Conservation (phyloP, 92 coral and sea anemone genomes). For the Umimayanthus chanpuru region DNA sequence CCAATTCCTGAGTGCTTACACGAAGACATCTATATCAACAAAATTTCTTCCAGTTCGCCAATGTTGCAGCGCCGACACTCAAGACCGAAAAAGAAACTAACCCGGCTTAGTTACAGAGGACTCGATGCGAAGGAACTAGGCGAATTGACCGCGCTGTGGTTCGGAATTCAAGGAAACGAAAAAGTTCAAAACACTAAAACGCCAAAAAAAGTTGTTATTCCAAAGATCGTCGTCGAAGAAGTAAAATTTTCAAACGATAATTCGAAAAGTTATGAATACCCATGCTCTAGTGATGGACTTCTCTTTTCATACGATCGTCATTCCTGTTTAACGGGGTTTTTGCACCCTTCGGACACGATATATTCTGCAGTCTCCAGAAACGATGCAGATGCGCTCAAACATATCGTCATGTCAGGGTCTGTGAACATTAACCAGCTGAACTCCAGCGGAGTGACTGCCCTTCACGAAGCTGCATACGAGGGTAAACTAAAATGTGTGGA, state of each 20-base stretch:
- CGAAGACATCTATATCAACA: constrained; percentile 24
- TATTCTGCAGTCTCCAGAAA: constrained; percentile 83
- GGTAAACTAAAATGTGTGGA: constrained; percentile 77
- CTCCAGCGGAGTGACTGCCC: constrained; percentile 84
- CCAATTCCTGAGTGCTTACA: constrained; percentile 44
- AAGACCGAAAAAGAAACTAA: constrained; percentile 78
- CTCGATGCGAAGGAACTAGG: constrained; percentile 30
- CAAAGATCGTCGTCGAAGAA: constrained; percentile 66
- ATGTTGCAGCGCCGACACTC: constrained; percentile 36
- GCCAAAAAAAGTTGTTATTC: constrained; percentile 46
- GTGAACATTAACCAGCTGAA: constrained; percentile 79
- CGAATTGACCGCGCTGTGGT: constrained; percentile 25
- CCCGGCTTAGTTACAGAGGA: constrained; percentile 54
- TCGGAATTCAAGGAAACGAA: constrained; percentile 21
- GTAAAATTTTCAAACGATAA: constrained; percentile 54
- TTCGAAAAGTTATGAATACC: background rate
- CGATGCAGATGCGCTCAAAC: constrained; percentile 72
- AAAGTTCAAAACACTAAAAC: constrained; percentile 11
- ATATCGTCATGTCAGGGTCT: constrained; percentile 80
- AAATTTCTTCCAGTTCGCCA: constrained; percentile 30
- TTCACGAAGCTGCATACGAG: constrained; percentile 89
- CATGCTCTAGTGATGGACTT: constrained; percentile 18
- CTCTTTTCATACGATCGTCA: constrained; percentile 1
- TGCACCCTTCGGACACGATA: constrained; percentile 80
- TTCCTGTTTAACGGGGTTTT: constrained; percentile 50